A percentile compares a stretch with the other conserved stretches of the same genome.
phyloP scores from a whole-genome alignment of 2,797 vertebrate genomes.

The Thunnus albacares region DNA sequence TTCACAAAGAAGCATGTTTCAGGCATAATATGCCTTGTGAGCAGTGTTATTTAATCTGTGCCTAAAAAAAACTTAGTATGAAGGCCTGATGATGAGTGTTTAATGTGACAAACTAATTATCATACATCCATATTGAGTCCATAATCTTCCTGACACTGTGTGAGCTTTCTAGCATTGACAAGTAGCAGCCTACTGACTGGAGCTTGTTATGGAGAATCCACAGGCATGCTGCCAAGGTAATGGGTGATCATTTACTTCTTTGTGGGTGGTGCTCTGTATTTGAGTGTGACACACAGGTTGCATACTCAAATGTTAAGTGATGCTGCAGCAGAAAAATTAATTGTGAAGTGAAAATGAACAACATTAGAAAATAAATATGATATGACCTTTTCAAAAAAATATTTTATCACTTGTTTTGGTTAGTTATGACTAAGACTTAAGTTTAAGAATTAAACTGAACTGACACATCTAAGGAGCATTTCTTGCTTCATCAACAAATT shows the following conservation, averaged over 20 bases:
- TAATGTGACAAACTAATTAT: slow-evolving; percentile 21
- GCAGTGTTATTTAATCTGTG: background rate
- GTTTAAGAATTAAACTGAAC: background rate
- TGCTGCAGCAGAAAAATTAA: background rate
- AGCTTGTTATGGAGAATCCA: background rate
- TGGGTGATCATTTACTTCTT: background rate
- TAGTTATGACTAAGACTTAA: background rate
- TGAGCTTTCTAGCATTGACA: background rate
- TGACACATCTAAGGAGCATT: background rate
- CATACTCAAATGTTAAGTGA: background rate
- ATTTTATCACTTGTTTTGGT: background rate
- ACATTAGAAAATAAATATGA: background rate
- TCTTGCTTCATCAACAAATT: background rate
- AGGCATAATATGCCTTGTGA: background rate
- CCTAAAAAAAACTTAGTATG: background rate
- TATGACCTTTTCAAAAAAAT: too few species aligned
- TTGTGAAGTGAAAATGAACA: background rate
- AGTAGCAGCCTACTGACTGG: background rate
- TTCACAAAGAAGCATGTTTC: background rate
- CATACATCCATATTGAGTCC: slow-evolving; percentile 4
- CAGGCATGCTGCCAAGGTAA: background rate
- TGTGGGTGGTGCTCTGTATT: background rate
- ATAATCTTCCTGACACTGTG: background rate
- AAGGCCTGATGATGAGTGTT: background rate
- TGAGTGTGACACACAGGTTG: background rate